A percentile compares a stretch with the other conserved stretches of the same genome.
Conservation (phyloP, 2,797 vertebrate species). For the Gymnothorax reevesii region DNA sequence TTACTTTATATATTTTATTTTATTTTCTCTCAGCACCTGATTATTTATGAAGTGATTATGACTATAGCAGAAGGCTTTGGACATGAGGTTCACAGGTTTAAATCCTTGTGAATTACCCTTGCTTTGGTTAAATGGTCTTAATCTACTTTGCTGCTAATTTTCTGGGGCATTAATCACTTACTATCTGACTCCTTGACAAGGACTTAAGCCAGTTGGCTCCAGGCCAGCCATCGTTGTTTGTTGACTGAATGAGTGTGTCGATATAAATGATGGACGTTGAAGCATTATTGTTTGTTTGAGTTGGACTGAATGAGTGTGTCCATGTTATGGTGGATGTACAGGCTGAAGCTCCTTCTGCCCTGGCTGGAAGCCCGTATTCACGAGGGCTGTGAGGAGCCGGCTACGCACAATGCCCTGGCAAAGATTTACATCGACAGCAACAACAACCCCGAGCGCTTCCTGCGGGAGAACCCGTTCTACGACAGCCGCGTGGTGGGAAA, state of each 20-base stretch:
- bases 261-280: too few species aligned
- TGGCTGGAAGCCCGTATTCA: slow-evolving; percentile 93
- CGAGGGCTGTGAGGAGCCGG: slow-evolving; percentile 91
- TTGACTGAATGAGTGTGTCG: too few species aligned
- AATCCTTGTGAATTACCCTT: not conserved
- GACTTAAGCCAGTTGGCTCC: too few species aligned
- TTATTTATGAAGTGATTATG: not conserved
- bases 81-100: not conserved
- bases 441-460: slow-evolving; percentile 89
- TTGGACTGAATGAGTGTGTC: not conserved
- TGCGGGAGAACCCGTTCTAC: slow-evolving; percentile 88
- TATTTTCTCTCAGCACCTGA: not conserved
- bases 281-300: not conserved
- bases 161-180: too few species aligned
- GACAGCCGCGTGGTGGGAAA: slow-evolving; percentile 91
- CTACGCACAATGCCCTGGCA: slow-evolving; percentile 90
- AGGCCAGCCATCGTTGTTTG: too few species aligned
- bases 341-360: slow-evolving; percentile 88
- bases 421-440: slow-evolving; percentile 97
- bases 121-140: not conserved
- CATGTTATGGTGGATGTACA: slow-evolving; percentile 47
- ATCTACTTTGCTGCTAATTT: not conserved
- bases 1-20: too few species aligned
- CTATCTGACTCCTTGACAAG: too few species aligned
- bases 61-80: not conserved